Evolutionary conservation across 2,888 invertebrate genomes (phyloP), one percentile per base, ranked within the genome.

Genomic region (Taenaris catops): DNA sequence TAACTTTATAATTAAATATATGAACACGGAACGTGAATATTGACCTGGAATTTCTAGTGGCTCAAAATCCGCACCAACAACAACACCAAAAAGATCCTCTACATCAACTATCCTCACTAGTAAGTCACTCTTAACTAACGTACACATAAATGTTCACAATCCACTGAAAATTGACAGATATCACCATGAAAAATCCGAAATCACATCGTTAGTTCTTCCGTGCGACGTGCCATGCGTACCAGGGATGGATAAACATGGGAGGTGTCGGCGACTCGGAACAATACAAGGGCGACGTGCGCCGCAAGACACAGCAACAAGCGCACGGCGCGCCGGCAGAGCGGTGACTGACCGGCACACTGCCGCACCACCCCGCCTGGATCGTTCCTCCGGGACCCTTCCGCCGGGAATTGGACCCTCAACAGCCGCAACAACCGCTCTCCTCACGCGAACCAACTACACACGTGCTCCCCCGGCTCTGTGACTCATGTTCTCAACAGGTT

Each of bases 341-440:
- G 84, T 84, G 83, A 86, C 86, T 86, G 86, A 83, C 86, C 84
- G 86, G 65, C 84, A 62, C 75, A 84, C 58, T 84, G 80, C 75
- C 81, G 81, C 81, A 54, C 73, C 66, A 73, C 80, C 83, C 80
- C 56, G 74, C 78, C 68, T 53, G 70, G 69, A 67, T 54, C 67
- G 59, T 49, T 73, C 79, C 81, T 74, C 60, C 69, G 79, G 84
- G 84, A 81, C 79, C 81, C 75, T 80, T 70, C 74, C 71, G 64
- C 65, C 67, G 74, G 78, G 76, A 78, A 51, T 55, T 58, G 59
- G 75, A 72, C 75, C 74, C 71, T 61, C 60, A 55, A 52, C 58
- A 49, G 40, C 35, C 38, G 43, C 27, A 56, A 53, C 58, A 49
- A 41, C 36, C 38, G 44, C 33, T 38, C 36, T 46, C 56, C 62